Base-by-base conservation (phyloP, 1,140 invertebrate species). In the Helicoverpa zea region DNA sequence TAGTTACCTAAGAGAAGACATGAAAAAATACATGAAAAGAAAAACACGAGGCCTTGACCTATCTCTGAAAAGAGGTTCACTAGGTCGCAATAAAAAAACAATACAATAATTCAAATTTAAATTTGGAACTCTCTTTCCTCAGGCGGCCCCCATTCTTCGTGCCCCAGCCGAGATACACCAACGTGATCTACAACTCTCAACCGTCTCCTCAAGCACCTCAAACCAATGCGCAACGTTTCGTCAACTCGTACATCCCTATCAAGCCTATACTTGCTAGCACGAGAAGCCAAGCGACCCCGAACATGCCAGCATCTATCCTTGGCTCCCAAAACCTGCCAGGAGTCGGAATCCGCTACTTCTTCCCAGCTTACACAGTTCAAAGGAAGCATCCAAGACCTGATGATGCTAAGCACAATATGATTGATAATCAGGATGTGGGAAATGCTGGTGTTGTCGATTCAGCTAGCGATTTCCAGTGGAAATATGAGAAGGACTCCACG, bases 101-200 rank as follows among this genome's bases (percentile, higher is more conserved):
- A 35, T 0, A 35, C 35, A 3, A 35, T 35, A 2, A 35, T 35
- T 35, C 35, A 7, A 35, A 35, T 35, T 35, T 35, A 35, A 35
- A 35, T 5, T 35, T 35, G 35, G 35, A 35, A 35, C 35, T 63
- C 59, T 83, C 49, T 64, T 52, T 43, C 64, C 72, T 75, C 90
- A 94, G 93, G 90, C 86, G 91, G 83, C 93, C 92, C 49, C 91
- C 90, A 78, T 81, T 87, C 68, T 94, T 94, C 87, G 84, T 89
- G 70, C 91, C 92, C 78, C 92, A 93, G 72, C 90, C 90, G 61
- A 90, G 89, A 83, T 95, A 95, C 81, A 95, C 95, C 0, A 88
- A 95, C 72, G 81, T 95, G 29, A 82, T 91, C 14, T 94, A 90
- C 84, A 90, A 88, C 51, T 74, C 85, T 35, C 84, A 85, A 5